phyloP scores from a whole-genome alignment of 53 echinoderm and acorn worm genomes.

The Paracentrotus lividus region DNA sequence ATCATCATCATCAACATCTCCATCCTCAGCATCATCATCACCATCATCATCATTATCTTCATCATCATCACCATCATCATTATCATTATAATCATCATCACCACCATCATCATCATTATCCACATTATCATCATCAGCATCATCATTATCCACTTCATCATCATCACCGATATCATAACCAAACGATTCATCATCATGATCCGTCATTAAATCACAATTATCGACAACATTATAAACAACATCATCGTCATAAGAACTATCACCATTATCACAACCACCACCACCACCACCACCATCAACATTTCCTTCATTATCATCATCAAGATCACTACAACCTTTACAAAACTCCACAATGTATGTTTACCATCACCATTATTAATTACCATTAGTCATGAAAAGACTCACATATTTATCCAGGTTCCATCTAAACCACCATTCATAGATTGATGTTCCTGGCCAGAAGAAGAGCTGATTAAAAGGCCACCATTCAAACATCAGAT shows the following conservation, averaged over 20 bases:
- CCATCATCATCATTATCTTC: neutral
- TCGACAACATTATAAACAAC: no score
- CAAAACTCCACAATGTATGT: no score
- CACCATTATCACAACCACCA: neutral
- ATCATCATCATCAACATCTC: constrained; percentile 11
- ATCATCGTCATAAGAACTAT: neutral
- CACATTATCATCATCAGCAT: neutral
- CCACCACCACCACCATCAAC: neutral
- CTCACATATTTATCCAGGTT: constrained; percentile 99
- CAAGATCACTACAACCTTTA: no score
- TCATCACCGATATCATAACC: neutral
- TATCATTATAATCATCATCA: constrained; percentile 20
- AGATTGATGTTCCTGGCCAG: constrained; percentile 83
- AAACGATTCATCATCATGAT: neutral
- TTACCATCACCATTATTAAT: neutral
- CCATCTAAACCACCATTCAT: constrained; percentile 99
- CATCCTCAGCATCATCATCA: constrained; percentile 5
- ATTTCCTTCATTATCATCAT: neutral
- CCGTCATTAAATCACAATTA: no score
- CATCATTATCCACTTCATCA: constrained; percentile 21
- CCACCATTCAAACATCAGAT: constrained; percentile 90
- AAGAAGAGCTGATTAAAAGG: constrained; percentile 84
- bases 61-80: neutral
- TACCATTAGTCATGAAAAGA: neutral
- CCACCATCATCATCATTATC: neutral